Base-by-base conservation (phyloP, 2,888 invertebrate genomes). In the Tenthredo mesomela region DNA sequence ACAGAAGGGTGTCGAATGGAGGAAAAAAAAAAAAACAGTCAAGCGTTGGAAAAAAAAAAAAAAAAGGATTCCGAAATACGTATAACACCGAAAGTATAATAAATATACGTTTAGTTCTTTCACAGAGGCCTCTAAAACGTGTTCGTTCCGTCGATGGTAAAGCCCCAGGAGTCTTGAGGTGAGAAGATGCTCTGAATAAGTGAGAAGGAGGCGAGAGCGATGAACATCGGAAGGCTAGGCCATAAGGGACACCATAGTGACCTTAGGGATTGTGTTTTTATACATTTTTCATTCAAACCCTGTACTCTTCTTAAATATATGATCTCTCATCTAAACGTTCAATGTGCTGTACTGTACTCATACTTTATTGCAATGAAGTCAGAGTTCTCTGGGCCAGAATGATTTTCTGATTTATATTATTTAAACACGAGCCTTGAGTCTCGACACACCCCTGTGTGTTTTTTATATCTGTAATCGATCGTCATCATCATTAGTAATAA, bases 101-200 rank as follows among this genome's bases (percentile, higher is more conserved):
- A 25, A 21, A 40, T 18, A 47, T 37, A 58, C 61, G 33, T 37
- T 37, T 40, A 80, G 40, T n/a, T 61, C 61, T 58, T 61, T 7
- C 61, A 37, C 6, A 61, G 29, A 37, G 25, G 80, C 37, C 40
- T 61, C 37, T 58, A 40, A 15, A 58, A 15, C 50, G 50, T 15
- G 25, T 40, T 61, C 61, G 61, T 50, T 61, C 4, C 80, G n/a
- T 80, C 61, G 80, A 80, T 50, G 61, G 77, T 10, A 21, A 1
- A 40, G 40, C 61, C 80, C 61, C 80, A 40, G 58, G 80, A 80
- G 80, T 61, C 58, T 21, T 40, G 61, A 33, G 80, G 58, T 40
- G 80, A 61, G 61, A 80, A 80, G 61, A 80, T 58, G 61, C 37
- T 25, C 61, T 80, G 80, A 80, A 80, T 80, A 80, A 80, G 61